These are phyloP conservation scores for Alethe castanea DNA, from an alignment of 2,113 vertebrate genomes.

Conservation along the genomic window DNA sequence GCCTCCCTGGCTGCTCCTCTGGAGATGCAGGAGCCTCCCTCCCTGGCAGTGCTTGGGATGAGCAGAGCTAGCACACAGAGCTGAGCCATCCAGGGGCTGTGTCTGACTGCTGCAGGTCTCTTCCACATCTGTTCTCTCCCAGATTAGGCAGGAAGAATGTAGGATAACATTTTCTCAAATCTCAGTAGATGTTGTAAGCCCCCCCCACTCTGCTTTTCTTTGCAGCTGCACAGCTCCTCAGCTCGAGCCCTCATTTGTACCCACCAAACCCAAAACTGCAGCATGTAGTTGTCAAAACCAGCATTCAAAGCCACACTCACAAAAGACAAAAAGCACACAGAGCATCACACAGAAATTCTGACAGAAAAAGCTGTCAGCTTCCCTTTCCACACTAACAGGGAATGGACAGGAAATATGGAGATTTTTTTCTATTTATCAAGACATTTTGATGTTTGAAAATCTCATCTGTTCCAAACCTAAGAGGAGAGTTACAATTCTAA, in stretches of 20 bases:
- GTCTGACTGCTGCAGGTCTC: constrained; percentile 9
- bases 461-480: not conserved
- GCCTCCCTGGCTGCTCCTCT: not conserved
- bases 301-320: not conserved
- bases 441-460: not conserved
- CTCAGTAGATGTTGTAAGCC: not conserved
- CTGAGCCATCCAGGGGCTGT: not conserved
- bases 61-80: not conserved
- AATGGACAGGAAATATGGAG: not conserved
- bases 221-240: constrained; percentile 32
- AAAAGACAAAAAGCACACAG: not conserved
- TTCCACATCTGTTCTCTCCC: not conserved
- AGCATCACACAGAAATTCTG: not conserved
- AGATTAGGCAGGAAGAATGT: constrained; percentile 1
- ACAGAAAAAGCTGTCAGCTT: not conserved
- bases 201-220: not conserved
- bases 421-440: not conserved
- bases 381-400: not conserved
- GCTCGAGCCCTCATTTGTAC: not conserved
- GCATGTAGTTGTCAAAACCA: not conserved
- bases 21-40: not conserved
- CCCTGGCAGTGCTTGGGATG: not conserved
- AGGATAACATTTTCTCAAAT: not conserved
- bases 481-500: not conserved
- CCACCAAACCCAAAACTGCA: constrained; percentile 39